Conservation (phyloP, 2,888 invertebrate genomes). For the Pilophorus perplexus region DNA sequence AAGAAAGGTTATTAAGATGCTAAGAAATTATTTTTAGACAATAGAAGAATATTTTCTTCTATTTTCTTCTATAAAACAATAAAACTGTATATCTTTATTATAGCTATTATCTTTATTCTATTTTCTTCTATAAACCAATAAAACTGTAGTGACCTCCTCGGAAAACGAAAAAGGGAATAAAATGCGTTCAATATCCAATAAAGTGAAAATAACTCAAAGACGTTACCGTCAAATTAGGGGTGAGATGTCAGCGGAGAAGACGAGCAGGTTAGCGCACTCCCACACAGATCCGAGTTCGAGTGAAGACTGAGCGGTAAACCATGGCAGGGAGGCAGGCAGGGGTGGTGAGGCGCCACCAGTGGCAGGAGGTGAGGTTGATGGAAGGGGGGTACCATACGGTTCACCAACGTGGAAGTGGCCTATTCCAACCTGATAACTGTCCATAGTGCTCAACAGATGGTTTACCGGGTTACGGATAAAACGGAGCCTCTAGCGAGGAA, state of each 20-base stretch:
- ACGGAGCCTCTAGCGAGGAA: too few relatives aligned
- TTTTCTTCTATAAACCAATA: too few relatives aligned
- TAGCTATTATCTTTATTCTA: too few relatives aligned
- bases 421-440: not conserved
- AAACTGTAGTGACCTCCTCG: too few relatives aligned
- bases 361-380: not conserved
- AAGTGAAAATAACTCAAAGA: not conserved
- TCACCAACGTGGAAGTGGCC: not conserved
- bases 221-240: conserved; percentile 7
- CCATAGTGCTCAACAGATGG: conserved; percentile 10
- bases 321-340: not conserved
- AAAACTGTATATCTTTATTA: too few relatives aligned
- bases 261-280: conserved; percentile 19
- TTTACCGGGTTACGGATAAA: too few relatives aligned
- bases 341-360: conserved; percentile 1
- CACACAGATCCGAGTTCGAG: conserved; percentile 32
- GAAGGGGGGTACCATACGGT: not conserved
- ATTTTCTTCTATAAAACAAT: too few relatives aligned
- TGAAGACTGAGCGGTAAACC: conserved; percentile 22
- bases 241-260: not conserved
- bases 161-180: too few relatives aligned
- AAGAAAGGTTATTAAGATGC: too few relatives aligned
- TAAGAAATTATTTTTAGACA: too few relatives aligned
- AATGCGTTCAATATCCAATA: too few relatives aligned
- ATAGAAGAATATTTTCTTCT: too few relatives aligned